phyloP scores from a whole-genome alignment of 2,888 invertebrate genomes.

The Alcis repandata region DNA sequence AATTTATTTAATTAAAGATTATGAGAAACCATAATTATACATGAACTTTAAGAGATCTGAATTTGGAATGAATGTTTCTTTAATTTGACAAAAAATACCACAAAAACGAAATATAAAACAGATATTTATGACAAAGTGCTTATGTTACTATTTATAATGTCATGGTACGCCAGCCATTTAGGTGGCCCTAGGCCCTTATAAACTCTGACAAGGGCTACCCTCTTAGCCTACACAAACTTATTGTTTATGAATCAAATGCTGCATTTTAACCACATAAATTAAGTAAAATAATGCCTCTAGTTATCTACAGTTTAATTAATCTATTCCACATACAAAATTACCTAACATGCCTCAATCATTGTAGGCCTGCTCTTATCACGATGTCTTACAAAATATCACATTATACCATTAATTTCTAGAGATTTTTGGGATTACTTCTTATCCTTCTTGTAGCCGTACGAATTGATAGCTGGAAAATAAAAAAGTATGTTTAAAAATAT shows the following conservation, averaged over 20 bases:
- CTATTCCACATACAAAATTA: slow-evolving; percentile 16
- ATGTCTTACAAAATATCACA: slow-evolving; percentile 54
- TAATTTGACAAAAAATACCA: background rate
- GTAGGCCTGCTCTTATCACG: slow-evolving; percentile 45
- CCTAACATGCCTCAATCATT: slow-evolving; percentile 9
- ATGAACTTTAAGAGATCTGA: slow-evolving; percentile 13
- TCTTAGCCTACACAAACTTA: too few species aligned
- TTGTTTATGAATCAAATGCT: slow-evolving; percentile 37
- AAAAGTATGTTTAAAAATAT: slow-evolving; percentile 3
- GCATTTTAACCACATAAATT: slow-evolving; percentile 43
- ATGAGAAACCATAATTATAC: background rate
- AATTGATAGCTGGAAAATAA: slow-evolving; percentile 88
- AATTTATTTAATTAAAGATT: background rate
- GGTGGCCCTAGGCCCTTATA: too few species aligned
- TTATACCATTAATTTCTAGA: slow-evolving; percentile 18
- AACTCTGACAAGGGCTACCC: too few species aligned
- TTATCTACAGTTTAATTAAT: slow-evolving; percentile 6
- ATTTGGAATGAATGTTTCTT: slow-evolving; percentile 35
- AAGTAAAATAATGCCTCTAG: slow-evolving; percentile 1
- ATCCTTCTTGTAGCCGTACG: slow-evolving; percentile 90
- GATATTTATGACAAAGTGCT: background rate
- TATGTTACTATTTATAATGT: too few species aligned
- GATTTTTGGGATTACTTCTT: slow-evolving; percentile 57
- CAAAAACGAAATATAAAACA: background rate
- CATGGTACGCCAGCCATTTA: background rate